These are phyloP conservation scores for Alexandromys oeconomus DNA, from an alignment of 2,797 vertebrate species.

Conservation along the genomic window DNA sequence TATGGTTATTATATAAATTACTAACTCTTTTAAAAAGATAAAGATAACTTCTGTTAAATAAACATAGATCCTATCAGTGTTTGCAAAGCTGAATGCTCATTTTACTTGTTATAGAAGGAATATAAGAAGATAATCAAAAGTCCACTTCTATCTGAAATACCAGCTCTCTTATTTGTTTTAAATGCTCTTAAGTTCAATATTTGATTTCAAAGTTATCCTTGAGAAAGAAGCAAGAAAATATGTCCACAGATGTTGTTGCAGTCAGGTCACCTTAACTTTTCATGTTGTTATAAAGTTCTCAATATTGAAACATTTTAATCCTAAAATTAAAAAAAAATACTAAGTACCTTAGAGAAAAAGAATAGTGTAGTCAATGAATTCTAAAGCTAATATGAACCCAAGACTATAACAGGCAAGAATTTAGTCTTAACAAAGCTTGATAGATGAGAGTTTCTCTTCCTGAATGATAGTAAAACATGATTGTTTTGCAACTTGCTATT, in stretches of 20 bases:
- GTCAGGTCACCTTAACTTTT: background rate
- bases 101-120: background rate
- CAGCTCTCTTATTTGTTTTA: slow-evolving; percentile 8
- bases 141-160: slow-evolving; percentile 3
- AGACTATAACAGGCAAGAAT: slow-evolving; percentile 22
- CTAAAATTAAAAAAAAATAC: slow-evolving; percentile 10
- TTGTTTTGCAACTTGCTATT: slow-evolving; percentile 36
- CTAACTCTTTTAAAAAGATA: background rate
- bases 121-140: background rate
- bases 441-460: slow-evolving; percentile 56
- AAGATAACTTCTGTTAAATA: background rate
- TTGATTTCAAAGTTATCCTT: background rate
- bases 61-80: background rate
- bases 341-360: background rate
- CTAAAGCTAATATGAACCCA: slow-evolving; percentile 23
- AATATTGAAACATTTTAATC: background rate
- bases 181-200: background rate
- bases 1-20: background rate
- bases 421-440: slow-evolving; percentile 3
- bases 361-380: background rate
- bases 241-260: background rate
- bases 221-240: background rate
- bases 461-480: slow-evolving; percentile 22
- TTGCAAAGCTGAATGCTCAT: background rate
- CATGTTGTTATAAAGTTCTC: slow-evolving; percentile 30